A percentile compares a stretch with the other conserved stretches of the same genome.
These are phyloP conservation scores for Eucriotettix oculatus DNA, from an alignment of 2,888 invertebrate species.

Conservation along the genomic window DNA sequence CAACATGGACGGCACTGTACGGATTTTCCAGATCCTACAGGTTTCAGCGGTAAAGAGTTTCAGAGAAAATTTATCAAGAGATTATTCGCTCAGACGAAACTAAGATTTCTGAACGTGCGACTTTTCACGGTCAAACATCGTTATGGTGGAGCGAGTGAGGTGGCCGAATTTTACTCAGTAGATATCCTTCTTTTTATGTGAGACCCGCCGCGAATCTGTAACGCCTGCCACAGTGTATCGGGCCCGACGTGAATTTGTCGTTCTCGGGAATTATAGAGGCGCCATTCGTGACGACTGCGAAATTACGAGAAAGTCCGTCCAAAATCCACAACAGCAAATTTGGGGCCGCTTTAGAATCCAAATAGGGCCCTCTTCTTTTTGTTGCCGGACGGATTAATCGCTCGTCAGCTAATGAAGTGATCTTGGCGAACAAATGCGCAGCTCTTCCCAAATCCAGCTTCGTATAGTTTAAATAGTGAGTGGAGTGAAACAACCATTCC, in stretches of 20 bases:
- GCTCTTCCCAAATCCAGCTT: neutral
- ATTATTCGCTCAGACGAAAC: too few relatives aligned
- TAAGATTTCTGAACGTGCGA: too few relatives aligned
- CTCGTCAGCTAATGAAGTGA: constrained; percentile 26
- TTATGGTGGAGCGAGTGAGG: too few relatives aligned
- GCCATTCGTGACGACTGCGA: neutral
- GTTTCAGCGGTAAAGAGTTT: neutral
- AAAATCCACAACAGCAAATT: neutral
- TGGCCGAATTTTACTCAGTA: too few relatives aligned
- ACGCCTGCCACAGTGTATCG: constrained; percentile 7
- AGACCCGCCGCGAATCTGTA: constrained; percentile 14
- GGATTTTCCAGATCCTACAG: constrained; percentile 4
- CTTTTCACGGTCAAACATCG: too few relatives aligned
- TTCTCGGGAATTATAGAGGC: neutral
- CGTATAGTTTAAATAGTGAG: neutral
- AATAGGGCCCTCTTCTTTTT: constrained; percentile 22
- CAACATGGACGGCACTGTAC: neutral
- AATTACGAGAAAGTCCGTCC: neutral
- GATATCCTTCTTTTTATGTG: constrained; percentile 7
- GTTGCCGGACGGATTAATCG: constrained; percentile 20
- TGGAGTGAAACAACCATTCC: neutral
- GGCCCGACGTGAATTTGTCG: constrained; percentile 1
- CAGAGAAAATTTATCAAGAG: too few relatives aligned
- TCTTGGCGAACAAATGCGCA: constrained; percentile 2
- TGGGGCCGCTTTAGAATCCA: neutral